These are phyloP conservation scores for Pecten maximus DNA, from an alignment of 2,888 invertebrate species.

Conservation along the genomic window DNA sequence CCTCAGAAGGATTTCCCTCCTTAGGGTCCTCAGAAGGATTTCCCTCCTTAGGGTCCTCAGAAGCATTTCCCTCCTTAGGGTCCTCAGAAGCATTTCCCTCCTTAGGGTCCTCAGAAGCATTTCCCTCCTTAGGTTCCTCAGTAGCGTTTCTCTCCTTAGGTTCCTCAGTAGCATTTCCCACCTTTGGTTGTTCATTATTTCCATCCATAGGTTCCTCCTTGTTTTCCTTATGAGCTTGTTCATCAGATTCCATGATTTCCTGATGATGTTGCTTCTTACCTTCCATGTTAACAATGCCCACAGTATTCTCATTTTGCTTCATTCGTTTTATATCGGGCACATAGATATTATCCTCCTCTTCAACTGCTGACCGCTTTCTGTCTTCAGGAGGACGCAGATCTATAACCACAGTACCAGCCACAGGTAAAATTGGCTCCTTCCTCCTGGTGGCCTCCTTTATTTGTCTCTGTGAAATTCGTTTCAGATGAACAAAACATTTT, in stretches of 20 bases:
- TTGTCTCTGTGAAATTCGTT: slow-evolving; percentile 59
- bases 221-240: not conserved
- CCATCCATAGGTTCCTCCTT: slow-evolving; percentile 41
- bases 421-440: slow-evolving; percentile 50
- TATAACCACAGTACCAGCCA: slow-evolving; percentile 59
- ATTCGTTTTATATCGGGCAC: slow-evolving; percentile 40
- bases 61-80: slow-evolving; percentile 14
- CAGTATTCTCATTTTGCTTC: slow-evolving; percentile 5
- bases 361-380: slow-evolving; percentile 43
- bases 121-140: slow-evolving; percentile 38
- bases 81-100: slow-evolving; percentile 38
- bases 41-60: not conserved
- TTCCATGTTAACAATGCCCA: slow-evolving; percentile 30
- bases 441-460: slow-evolving; percentile 53
- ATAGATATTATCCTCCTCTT: slow-evolving; percentile 36
- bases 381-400: slow-evolving; percentile 57
- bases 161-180: slow-evolving; percentile 36
- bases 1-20: slow-evolving; percentile 26
- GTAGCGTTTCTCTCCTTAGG: not conserved
- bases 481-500: slow-evolving; percentile 69
- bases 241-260: slow-evolving; percentile 19
- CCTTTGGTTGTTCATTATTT: not conserved
- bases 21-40: slow-evolving; percentile 36
- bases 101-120: not conserved
- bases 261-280: slow-evolving; percentile 35